Percentiles rank a stretch among this genome's conserved stretches.
phyloP scores from a whole-genome alignment of 2,113 vertebrate genomes.

The Marcusenius ussheri region DNA sequence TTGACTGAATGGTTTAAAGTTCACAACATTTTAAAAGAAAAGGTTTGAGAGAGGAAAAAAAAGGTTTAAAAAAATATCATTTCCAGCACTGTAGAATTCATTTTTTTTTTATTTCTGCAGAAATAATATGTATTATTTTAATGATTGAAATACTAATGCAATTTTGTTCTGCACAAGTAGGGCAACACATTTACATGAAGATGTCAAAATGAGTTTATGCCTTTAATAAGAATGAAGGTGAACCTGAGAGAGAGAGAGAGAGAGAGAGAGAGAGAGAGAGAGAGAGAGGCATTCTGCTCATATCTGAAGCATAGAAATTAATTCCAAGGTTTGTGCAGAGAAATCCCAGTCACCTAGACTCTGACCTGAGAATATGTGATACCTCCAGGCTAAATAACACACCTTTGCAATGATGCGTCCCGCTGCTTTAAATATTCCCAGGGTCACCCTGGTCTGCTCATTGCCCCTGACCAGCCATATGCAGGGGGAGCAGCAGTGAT shows the following conservation, averaged over 20 bases:
- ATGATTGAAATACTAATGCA: not conserved
- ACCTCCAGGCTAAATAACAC: not conserved
- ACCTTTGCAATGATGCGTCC: not conserved
- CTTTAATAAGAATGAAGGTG: not conserved
- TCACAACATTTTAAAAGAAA: not conserved
- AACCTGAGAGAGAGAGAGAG: not conserved
- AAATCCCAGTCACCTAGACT: conserved; percentile 1
- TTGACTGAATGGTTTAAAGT: not conserved
- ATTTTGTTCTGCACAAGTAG: not conserved
- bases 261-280: not conserved
- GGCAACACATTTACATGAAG: not conserved
- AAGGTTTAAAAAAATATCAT: not conserved
- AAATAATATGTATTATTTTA: not conserved
- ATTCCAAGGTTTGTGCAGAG: conserved; percentile 5
- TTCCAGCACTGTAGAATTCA: not conserved
- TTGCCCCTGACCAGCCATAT: not conserved
- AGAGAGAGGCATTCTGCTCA: not conserved
- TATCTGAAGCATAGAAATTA: conserved; percentile 6
- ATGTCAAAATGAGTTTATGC: not conserved
- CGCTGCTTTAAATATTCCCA: conserved; percentile 6
- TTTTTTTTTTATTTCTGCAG: not conserved
- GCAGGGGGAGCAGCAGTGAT: not conserved
- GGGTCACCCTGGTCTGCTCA: not conserved
- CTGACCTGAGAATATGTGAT: not conserved
- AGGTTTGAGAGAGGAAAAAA: not conserved